Base-by-base conservation (phyloP, 1,140 invertebrate species). In the Calephelis virginiensis region DNA sequence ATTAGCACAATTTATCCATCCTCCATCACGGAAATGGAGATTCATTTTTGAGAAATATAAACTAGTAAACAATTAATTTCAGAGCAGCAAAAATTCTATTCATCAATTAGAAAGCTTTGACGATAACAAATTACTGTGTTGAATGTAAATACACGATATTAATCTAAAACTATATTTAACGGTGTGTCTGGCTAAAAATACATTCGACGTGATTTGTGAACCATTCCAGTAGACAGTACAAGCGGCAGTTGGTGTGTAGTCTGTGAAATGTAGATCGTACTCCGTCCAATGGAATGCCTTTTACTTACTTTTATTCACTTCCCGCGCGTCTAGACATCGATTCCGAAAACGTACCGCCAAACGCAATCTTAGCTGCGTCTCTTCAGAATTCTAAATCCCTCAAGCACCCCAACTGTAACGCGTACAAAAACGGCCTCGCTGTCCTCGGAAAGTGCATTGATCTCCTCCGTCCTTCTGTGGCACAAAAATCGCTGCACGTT, bases 381-480 rank as follows among this genome's bases (percentile, higher is more conserved):
- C 78, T 67, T 84, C 86, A 85, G 82, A 82, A 81, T 77, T 68
- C 72, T 75, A 82, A 81, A 86, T 70, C 77, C 64, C 68, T 73
- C 72, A 66, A 67, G 77, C 69, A 63, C 68, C 59, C 66, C 61
- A 71, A 76, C 71, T 78, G 75, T 73, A 80, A 86, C 76, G 77
- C 84, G 73, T 79, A 85, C 85, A 88, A 89, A 87, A 89, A 83
- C 81, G 76, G 80, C 82, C 81, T 81, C 78, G 75, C 82, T 86
- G 84, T 88, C 84, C 86, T 89, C 83, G 82, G 77, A 85, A 89
- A 89, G 88, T 89, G 88, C 88, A 90, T 90, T 90, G 88, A 90
- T 90, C 88, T 89, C 83, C 65, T 71, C 77, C 87, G 86, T 89
- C 88, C 88, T 90, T 90, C 85, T 89, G 77, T 79, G 75, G 83